Percentiles rank a stretch among this genome's conserved stretches.
These are phyloP conservation scores for Agrochola litura DNA, from an alignment of 2,888 invertebrate genomes.

Conservation along the genomic window DNA sequence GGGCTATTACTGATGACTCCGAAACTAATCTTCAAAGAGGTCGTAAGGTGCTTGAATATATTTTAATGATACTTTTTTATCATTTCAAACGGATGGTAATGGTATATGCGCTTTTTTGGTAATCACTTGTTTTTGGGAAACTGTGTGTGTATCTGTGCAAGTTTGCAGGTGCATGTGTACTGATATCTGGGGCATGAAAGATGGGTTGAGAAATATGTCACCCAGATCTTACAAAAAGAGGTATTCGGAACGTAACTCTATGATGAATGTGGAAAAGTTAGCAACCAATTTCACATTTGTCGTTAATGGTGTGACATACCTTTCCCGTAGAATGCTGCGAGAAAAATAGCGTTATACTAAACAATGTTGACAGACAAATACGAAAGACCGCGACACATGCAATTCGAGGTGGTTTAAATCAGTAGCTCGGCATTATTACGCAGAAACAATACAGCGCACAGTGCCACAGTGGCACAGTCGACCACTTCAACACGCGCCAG, in stretches of 20 bases:
- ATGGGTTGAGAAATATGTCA: neutral
- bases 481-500: constrained; percentile 70
- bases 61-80: constrained; percentile 64
- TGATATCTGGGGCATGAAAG: neutral
- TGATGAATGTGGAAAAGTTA: neutral
- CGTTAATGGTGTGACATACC: neutral
- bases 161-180: neutral
- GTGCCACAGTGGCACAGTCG: constrained; percentile 38
- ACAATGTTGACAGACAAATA: constrained; percentile 17
- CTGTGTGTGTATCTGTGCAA: neutral
- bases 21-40: constrained; percentile 83
- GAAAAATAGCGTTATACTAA: neutral
- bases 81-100: constrained; percentile 43
- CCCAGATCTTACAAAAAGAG: neutral
- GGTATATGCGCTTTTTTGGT: constrained; percentile 22
- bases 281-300: neutral
- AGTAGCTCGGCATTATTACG: constrained; percentile 62
- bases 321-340: neutral
- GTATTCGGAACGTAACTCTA: neutral
- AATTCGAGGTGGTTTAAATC: constrained; percentile 44
- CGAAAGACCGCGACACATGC: constrained; percentile 25
- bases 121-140: neutral
- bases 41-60: constrained; percentile 68
- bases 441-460: constrained; percentile 55
- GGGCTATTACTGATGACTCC: constrained; percentile 81